phyloP scores from a whole-genome alignment of 2,797 vertebrate genomes.

The Gadopsis marmoratus region DNA sequence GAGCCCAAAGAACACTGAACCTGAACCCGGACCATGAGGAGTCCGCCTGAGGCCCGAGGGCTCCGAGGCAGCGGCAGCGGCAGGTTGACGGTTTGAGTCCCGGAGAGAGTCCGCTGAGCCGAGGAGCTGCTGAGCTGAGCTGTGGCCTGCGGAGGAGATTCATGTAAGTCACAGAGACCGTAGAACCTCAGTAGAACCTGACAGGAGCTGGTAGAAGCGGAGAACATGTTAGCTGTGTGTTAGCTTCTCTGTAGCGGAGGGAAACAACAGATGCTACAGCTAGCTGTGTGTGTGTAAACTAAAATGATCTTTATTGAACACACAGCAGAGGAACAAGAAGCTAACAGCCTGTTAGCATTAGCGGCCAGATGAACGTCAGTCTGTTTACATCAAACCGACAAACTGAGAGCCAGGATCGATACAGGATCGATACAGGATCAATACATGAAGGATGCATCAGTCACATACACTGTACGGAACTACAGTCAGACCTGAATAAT shows the following conservation, averaged over 20 bases:
- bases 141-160: constrained; percentile 71
- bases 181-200: background rate
- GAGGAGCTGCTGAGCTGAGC: constrained; percentile 39
- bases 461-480: background rate
- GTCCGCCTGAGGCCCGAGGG: constrained; percentile 51
- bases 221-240: constrained; percentile 16
- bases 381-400: constrained; percentile 44
- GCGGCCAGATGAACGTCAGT: background rate
- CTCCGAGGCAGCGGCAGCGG: constrained; percentile 57
- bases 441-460: background rate
- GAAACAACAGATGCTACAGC: constrained; percentile 38
- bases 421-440: background rate
- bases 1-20: background rate
- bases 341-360: constrained; percentile 47
- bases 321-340: constrained; percentile 15
- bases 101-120: constrained; percentile 43
- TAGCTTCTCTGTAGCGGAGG: background rate
- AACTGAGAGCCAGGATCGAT: background rate
- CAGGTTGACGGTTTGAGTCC: constrained; percentile 70
- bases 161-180: constrained; percentile 66
- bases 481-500: constrained; percentile 25
- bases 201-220: background rate
- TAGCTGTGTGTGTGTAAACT: constrained; percentile 4
- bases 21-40: constrained; percentile 68
- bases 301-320: constrained; percentile 26